Conservation (phyloP, 2,797 vertebrate species). For the Trachurus trachurus region DNA sequence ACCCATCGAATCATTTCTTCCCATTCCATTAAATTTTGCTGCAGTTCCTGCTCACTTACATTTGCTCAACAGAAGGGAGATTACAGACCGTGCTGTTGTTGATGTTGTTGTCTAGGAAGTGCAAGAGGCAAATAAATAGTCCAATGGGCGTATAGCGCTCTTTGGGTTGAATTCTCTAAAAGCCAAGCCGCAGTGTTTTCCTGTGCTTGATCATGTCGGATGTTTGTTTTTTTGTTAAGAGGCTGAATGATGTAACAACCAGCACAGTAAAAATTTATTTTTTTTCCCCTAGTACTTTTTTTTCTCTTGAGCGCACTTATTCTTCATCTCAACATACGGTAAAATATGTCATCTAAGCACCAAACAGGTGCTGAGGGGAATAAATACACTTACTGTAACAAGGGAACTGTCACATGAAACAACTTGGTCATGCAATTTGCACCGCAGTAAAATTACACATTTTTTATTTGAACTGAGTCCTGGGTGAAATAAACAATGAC, state of each 20-base stretch:
- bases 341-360: conserved; percentile 12
- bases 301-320: conserved; percentile 1
- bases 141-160: conserved; percentile 5
- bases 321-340: conserved; percentile 1
- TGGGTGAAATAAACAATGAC: conserved; percentile 10
- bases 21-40: conserved; percentile 14
- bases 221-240: conserved; percentile 20
- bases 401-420: conserved; percentile 1
- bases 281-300: not conserved
- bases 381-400: conserved; percentile 8
- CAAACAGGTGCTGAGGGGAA: conserved; percentile 28
- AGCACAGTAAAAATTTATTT: conserved; percentile 9
- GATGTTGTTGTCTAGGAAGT: conserved; percentile 40
- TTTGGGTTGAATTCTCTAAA: conserved; percentile 26
- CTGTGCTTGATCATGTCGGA: conserved; percentile 29
- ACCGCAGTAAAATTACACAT: not conserved
- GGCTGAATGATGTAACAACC: conserved; percentile 35
- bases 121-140: conserved; percentile 43
- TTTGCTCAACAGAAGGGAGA: conserved; percentile 29
- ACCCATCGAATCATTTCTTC: conserved; percentile 12
- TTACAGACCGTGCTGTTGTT: conserved; percentile 30
- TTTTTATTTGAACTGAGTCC: conserved; percentile 17
- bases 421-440: conserved; percentile 6
- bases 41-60: conserved; percentile 31
- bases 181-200: conserved; percentile 44